Base-by-base conservation (phyloP, 2,888 invertebrate species). In the Nineta flava region DNA sequence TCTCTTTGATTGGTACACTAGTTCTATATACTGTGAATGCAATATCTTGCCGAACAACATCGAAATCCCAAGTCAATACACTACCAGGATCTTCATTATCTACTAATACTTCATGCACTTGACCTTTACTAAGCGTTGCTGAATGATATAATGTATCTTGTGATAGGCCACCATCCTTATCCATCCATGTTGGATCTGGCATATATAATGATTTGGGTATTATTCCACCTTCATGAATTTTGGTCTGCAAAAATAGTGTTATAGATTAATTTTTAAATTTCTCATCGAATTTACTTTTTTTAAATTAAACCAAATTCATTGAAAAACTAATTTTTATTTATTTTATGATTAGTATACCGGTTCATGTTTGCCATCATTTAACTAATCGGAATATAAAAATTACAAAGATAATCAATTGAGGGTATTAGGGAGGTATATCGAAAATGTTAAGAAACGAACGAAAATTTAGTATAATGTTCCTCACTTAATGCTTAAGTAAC, bases 61-160 rank as follows among this genome's bases (percentile, higher is more conserved):
- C 94, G 69, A 94, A 95, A 70, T 95, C 95, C 94, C 94, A 95
- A 19, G 94, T 94, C 43, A 95, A 74, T 52, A 95, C 92, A 65
- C 87, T 83, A 57, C 90, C 90, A 12, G 83, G 80, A 65, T 92
- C 90, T 50, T 81, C 75, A 57, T 88, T 87, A 47, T 76, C 73
- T 48, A 95, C 80, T 54, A 87, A 70, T 54, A 85, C 78, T 61
- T 87, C 84, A 64, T 86, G 84, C 19, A 80, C 76, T 73, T 86
- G 73, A 57, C 81, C 81, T 59, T 79, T 79, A 15, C 72, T 72
- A 46, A 84, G 65, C 57, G 77, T 76, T 56, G 82, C 77, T 34
- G 80, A 82, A 55, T 78, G 73, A 61, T 85, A 85, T 55, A 83
- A 49, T 31, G 53, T 31, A 40, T 68, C 61, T 55, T 68, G 62